Evolutionary conservation across 2,888 invertebrate genomes (phyloP).

Genomic region (Erebia ligea): DNA sequence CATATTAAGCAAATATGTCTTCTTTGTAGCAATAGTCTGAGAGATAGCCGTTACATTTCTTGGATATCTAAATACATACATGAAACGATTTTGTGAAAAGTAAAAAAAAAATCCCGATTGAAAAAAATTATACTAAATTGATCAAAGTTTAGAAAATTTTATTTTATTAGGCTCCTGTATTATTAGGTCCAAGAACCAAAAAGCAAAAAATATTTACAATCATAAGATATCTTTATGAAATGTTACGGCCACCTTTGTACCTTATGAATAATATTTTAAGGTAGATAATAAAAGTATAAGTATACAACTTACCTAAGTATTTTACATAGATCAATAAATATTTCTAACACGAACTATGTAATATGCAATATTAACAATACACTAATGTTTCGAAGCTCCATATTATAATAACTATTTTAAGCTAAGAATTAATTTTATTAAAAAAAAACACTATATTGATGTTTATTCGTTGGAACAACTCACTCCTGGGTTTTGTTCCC

Average conservation of each 20-base stretch:
- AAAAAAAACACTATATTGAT: background rate
- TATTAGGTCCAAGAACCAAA: no score
- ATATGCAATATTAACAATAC: background rate
- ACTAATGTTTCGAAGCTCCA: constrained; percentile 17
- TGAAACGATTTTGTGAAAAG: background rate
- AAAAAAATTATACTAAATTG: no score
- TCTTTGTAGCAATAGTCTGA: background rate
- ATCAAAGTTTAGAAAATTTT: no score
- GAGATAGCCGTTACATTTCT: constrained; percentile 6
- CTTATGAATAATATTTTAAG: background rate
- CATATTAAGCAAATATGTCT: constrained; percentile 4
- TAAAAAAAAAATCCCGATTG: no score
- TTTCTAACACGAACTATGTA: constrained; percentile 17
- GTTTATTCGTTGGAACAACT: background rate
- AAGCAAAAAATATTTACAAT: no score
- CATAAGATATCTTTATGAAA: background rate
- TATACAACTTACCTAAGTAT: background rate
- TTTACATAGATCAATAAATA: constrained; percentile 12
- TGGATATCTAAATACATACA: background rate
- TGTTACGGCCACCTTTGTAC: background rate
- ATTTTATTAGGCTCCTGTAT: no score
- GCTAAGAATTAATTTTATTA: constrained; percentile 2
- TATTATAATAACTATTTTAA: constrained; percentile 7
- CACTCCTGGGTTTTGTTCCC: no score
- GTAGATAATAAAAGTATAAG: background rate